Evolutionary conservation across 2,888 invertebrate genomes (phyloP).

Genomic region (Sminthurides aquaticus): DNA sequence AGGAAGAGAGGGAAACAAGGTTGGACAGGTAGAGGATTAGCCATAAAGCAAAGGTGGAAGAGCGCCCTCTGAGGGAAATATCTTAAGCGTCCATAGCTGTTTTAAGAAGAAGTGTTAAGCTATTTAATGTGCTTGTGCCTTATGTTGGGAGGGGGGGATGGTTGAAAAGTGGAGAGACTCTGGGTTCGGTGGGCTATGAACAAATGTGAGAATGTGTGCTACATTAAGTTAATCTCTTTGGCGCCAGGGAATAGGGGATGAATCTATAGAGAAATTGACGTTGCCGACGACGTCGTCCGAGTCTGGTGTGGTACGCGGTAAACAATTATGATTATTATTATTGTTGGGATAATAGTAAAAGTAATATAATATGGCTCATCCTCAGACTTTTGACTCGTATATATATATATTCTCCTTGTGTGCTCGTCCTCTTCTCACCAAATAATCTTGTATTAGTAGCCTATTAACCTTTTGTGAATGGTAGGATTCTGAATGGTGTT

Average conservation of each 20-base stretch:
- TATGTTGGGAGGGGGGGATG: no score
- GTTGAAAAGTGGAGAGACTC: no score
- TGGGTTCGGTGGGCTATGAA: not conserved
- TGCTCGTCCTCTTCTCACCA: not conserved
- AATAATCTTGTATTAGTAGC: conserved; percentile 6
- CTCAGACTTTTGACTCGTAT: not conserved
- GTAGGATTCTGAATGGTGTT: not conserved
- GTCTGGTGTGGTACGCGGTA: no score
- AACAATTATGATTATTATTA: conserved; percentile 9
- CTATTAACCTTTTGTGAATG: conserved; percentile 10
- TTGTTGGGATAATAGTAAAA: conserved; percentile 2
- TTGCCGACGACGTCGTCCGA: not conserved
- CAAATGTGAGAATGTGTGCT: not conserved
- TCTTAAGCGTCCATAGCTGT: no score
- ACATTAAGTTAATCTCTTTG: conserved; percentile 5
- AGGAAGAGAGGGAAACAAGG: no score
- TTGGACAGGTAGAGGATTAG: no score
- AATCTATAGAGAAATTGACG: not conserved
- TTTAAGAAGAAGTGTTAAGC: no score
- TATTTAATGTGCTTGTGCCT: no score
- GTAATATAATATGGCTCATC: conserved; percentile 2
- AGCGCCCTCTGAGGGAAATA: no score
- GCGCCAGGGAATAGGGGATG: not conserved
- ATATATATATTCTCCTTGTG: not conserved
- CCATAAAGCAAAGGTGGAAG: no score